Base-by-base conservation (phyloP, 2,113 vertebrate species). In the Clarias macrocephalus region DNA sequence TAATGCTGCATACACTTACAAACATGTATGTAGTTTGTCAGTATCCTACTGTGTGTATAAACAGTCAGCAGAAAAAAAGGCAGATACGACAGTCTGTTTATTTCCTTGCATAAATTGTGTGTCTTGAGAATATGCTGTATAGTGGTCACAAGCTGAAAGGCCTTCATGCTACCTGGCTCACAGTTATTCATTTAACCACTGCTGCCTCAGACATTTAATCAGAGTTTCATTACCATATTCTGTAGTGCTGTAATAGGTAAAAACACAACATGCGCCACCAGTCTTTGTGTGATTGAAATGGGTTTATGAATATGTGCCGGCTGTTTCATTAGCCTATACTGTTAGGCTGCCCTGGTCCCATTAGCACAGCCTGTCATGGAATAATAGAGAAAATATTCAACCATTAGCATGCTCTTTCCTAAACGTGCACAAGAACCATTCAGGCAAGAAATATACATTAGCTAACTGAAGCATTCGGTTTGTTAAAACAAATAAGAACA, bases 171-270 rank as follows among this genome's bases (percentile, higher is more conserved):
- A 48, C 85, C 66, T 70, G 77, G 13, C 21, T 70, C 18, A 80
- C 63, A 28, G 65, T 70, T 81, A 48, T 86, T 86, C 77, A 81
- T 66, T 80, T 60, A 81, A 81, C 77, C 76, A 57, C 76, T 79
- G 76, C 75, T 8, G 28, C 48, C 85, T 79, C n/a, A 28, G 62
- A 54, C 30, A 21, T 73, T 73, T 66, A 81, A 86, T 66, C 77
- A 81, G 68, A 79, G 75, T 87, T 85, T 82, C 88, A 89, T 89
- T 88, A 85, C 28, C 83, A 85, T 72, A 82, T 82, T 83, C 82
- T 88, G 28, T 77, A 89, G 88, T 80, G 81, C 80, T 65, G 73
- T 87, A 82, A 76, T 80, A 85, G 60, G 59, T 75, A 60, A 54
- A 60, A 72, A 88, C 63, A 77, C 76, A 87, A 85, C 60, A 87